These are phyloP conservation scores for Choloepus didactylus DNA, from an alignment of 2,797 vertebrate species.

Conservation along the genomic window DNA sequence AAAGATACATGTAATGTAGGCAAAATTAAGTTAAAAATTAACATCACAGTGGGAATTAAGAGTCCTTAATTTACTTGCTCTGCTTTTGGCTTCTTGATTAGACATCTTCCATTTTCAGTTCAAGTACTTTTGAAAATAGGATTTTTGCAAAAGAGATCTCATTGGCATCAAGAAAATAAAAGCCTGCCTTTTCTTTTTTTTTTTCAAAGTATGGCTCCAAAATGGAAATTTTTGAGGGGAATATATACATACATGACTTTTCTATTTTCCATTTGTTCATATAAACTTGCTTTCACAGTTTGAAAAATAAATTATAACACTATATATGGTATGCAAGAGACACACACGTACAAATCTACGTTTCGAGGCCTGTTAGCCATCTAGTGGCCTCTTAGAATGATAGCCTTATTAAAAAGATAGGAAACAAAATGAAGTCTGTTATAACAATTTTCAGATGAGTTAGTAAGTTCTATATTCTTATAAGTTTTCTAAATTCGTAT, in stretches of 20 bases:
- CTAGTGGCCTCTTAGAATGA: conserved; percentile 35
- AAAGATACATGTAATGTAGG: conserved; percentile 65
- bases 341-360: neutral
- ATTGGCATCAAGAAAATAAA: neutral
- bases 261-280: neutral
- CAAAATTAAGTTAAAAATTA: conserved; percentile 73
- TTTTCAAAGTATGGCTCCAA: neutral
- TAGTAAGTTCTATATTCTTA: neutral
- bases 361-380: neutral
- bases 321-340: neutral
- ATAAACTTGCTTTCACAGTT: neutral
- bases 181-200: neutral
- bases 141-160: neutral
- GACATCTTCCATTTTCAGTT: neutral
- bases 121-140: conserved; percentile 52
- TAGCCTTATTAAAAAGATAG: neutral
- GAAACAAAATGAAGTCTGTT: neutral
- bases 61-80: conserved; percentile 68
- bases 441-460: neutral
- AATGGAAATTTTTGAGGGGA: neutral
- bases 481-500: neutral
- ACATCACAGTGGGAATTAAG: conserved; percentile 59
- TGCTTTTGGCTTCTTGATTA: conserved; percentile 72
- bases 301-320: neutral
- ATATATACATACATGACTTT: neutral